phyloP scores from a whole-genome alignment of 1,140 invertebrate species.

The Aphidius ervi region DNA sequence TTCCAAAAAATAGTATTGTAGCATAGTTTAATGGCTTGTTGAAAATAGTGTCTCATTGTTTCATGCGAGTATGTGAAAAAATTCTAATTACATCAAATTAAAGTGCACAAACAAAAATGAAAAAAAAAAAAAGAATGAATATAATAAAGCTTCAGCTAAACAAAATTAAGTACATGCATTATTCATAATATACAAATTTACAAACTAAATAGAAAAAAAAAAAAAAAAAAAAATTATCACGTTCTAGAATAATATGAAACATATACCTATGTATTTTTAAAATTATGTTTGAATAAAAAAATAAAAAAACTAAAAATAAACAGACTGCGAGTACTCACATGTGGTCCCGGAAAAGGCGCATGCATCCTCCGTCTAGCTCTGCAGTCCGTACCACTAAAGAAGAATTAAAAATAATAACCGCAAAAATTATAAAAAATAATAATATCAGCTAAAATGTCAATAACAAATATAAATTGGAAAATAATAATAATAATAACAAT shows the following conservation, averaged over 20 bases:
- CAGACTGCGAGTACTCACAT: constrained; percentile 48
- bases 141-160: too few relatives aligned
- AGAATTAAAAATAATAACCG: constrained; percentile 38
- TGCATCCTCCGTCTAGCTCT: constrained; percentile 56
- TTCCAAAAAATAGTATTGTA: too few relatives aligned
- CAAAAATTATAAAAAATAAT: constrained; percentile 7
- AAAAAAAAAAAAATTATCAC: background rate
- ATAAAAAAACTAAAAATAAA: constrained; percentile 13
- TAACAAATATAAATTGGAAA: background rate
- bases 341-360: constrained; percentile 54
- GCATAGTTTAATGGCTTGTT: too few relatives aligned
- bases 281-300: constrained; percentile 5
- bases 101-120: too few relatives aligned
- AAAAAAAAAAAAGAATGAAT: too few relatives aligned
- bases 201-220: background rate
- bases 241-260: background rate
- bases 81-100: too few relatives aligned
- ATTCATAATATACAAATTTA: too few relatives aligned
- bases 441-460: too few relatives aligned
- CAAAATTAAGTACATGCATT: too few relatives aligned
- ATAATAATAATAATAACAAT: constrained; percentile 3
- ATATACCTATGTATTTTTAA: background rate
- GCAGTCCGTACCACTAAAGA: constrained; percentile 56
- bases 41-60: too few relatives aligned
- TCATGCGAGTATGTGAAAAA: too few relatives aligned